Evolutionary conservation across 2,797 vertebrate species (phyloP), one percentile per base, ranked within the genome.

Genomic region (Myotis vivesi): DNA sequence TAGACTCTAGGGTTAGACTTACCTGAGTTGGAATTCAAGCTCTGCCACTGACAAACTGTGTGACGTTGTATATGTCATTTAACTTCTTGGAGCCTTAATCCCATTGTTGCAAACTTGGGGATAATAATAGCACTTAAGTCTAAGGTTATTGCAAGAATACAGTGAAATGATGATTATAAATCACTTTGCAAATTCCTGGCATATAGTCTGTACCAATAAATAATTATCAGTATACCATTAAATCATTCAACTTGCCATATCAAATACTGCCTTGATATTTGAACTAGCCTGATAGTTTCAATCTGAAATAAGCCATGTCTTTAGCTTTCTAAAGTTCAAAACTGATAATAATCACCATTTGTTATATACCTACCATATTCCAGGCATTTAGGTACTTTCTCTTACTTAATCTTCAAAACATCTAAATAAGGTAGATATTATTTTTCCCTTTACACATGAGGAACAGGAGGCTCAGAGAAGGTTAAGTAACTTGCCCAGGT

Each of bases 271-370:
- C 30, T 89, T 83, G 53, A 66, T 83, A 82, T 83, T 73, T 86
- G 41, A 77, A 92, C 41, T 66, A 62, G 51, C 28, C n/a, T 87
- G 62, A 23, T 62, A 80, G 76, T 86, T 62, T 55, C n/a, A 25
- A 73, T 62, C 87, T 77, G 53, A 89, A 71, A 72, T 81, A 91
- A 93, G 73, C 28, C 25, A 44, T 36, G n/a, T 33, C 71, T 92
- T 76, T 55, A 81, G 51, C 36, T 96, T 95, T 95, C 36, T 92
- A 38, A 91, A 76, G 46, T 51, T 95, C 68, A 81, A 94, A 57
- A 36, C 11, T 89, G 68, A 89, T 66, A n/a, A 73, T 64, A 85
- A 89, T 77, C 64, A 92, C 69, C 36, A 7, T 46, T 79, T 79
- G 28, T 91, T 95, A 92, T 91, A 85, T 36, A 84, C 57, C 33